These are phyloP conservation scores for Bombylius major DNA, from an alignment of 2,888 invertebrate species.

Conservation along the genomic window DNA sequence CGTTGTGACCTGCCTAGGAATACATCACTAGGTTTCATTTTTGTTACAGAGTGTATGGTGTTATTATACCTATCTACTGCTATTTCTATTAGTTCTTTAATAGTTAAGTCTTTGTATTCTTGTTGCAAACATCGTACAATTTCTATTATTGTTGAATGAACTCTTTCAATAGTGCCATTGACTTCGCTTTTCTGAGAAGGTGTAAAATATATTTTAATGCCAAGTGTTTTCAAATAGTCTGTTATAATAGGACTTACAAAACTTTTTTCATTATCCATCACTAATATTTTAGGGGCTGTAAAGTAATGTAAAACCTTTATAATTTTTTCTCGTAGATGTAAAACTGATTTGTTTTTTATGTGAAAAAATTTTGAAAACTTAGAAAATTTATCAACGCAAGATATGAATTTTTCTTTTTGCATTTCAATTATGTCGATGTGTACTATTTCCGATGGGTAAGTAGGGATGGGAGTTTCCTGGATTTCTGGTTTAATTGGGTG, in stretches of 20 bases:
- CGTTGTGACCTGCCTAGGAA: constrained; percentile 1
- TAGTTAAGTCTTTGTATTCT: too few species aligned
- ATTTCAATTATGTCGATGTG: not conserved
- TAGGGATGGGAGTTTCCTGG: not conserved
- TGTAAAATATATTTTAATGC: too few species aligned
- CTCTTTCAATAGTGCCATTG: too few species aligned
- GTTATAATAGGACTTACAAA: not conserved
- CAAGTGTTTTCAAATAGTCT: too few species aligned
- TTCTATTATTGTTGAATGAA: too few species aligned
- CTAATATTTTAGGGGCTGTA: not conserved
- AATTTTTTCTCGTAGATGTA: not conserved
- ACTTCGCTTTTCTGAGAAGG: too few species aligned
- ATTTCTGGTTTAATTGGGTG: not conserved
- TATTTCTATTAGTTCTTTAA: too few species aligned
- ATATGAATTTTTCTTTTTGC: not conserved
- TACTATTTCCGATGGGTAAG: not conserved
- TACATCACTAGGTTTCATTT: not conserved
- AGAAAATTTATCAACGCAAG: constrained; percentile 1
- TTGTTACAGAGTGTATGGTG: not conserved
- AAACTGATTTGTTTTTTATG: not conserved
- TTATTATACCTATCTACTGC: not conserved
- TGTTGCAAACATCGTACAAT: too few species aligned
- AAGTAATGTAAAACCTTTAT: not conserved
- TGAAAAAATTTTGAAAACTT: not conserved
- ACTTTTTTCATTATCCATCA: not conserved